These are phyloP conservation scores for Callochromis pleurospilus DNA, from an alignment of 2,113 vertebrate species.

Conservation along the genomic window DNA sequence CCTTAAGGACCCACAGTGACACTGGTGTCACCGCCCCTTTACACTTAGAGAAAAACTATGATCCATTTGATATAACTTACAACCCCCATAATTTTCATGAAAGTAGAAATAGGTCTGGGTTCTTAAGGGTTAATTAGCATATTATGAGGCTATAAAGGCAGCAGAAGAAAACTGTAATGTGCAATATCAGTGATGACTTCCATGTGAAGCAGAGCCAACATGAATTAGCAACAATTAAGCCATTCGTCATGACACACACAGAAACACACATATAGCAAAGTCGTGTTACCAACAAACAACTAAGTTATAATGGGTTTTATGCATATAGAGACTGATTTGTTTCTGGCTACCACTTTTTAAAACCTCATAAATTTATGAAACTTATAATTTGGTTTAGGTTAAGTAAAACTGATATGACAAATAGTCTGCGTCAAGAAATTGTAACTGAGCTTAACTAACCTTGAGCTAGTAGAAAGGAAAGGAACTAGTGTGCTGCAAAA, in stretches of 20 bases:
- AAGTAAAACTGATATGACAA: neutral
- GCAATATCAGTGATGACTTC: neutral
- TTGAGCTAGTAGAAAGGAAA: neutral
- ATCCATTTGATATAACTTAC: no score
- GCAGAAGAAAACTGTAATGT: neutral
- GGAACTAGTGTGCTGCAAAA: neutral
- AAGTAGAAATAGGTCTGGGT: no score
- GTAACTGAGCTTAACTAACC: neutral
- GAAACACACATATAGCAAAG: neutral
- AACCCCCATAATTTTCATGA: no score
- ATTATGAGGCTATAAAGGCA: neutral
- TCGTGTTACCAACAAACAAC: neutral
- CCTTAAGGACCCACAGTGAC: no score
- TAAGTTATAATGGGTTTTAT: neutral
- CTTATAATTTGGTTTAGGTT: neutral
- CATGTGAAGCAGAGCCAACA: neutral
- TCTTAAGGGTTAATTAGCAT: neutral
- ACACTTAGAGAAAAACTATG: no score
- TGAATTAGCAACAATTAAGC: conserved; percentile 5
- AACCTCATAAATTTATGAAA: neutral
- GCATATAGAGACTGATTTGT: neutral
- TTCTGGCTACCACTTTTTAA: neutral
- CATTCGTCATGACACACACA: neutral
- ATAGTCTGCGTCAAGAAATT: neutral
- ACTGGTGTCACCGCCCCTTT: no score